Evolutionary conservation across 1,140 invertebrate genomes (phyloP), one percentile per base, ranked within the genome.

Genomic region (Drosophila sucinea): DNA sequence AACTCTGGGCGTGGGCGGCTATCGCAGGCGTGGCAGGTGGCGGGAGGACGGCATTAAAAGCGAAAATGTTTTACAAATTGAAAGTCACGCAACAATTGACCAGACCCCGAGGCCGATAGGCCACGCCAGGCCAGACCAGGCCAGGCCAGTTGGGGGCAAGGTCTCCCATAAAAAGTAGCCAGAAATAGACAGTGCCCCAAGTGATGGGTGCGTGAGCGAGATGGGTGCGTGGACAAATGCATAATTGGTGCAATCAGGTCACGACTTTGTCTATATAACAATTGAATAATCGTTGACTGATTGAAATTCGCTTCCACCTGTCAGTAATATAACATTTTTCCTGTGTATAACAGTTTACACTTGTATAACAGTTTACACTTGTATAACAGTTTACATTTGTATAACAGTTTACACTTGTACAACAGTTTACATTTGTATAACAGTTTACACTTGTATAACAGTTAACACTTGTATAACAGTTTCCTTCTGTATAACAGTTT

Each of bases 31-130:
- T 40, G 55, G 27, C 29, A 27, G 68, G 10, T 8, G 44, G 40
- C 72, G 17, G 35, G 17, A 29, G 2, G 5, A 8, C 41, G 23
- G 60, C 70, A 70, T 76, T 82, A 72, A 67, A 79, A 68, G 54
- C 71, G 70, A 74, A 70, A 78, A 70, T 77, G 57, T 57, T 79
- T 79, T 79, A 81, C 57, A 82, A 87, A 87, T 87, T 83, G 80
- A 84, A 89, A 89, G 84, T 87, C 80, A 87, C 80, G 84, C 84
- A 89, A 87, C 84, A 89, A 87, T 89, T 87, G 83, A 83, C 51
- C 66, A 61, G 32, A 51, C 63, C 60, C 17, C 4, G 4, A 10
- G 30, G 23, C 23, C 32, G 7, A 17, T 5, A 32, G 30, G 17
- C 5, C 8, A 44, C n/a, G 30, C 7, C 8, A 6, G 2, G 33